Evolutionary conservation across 2,888 invertebrate genomes (phyloP).

Genomic region (Geotrupes spiniger): DNA sequence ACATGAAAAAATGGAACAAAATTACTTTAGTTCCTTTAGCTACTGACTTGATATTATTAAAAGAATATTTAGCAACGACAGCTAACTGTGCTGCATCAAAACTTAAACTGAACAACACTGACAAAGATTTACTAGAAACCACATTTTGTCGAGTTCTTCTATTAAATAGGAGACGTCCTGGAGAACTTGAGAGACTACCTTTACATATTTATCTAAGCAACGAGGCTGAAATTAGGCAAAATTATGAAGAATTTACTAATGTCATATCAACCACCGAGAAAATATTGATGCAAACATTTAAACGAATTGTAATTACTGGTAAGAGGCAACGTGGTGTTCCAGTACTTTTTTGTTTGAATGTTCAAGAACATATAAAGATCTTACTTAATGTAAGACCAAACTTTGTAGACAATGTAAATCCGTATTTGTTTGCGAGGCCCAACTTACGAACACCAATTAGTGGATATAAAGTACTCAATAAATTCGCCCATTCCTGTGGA

Average conservation of each 20-base stretch:
- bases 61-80: conserved; percentile 20
- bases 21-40: conserved; percentile 28
- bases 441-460: no score
- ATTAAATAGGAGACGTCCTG: conserved; percentile 23
- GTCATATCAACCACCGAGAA: conserved; percentile 8
- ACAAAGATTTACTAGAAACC: conserved; percentile 18
- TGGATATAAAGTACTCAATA: conserved; percentile 30
- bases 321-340: conserved; percentile 19
- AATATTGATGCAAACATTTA: conserved; percentile 14
- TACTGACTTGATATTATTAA: conserved; percentile 27
- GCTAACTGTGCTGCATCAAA: background rate
- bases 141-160: conserved; percentile 23
- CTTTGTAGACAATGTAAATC: conserved; percentile 1
- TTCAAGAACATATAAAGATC: conserved; percentile 16
- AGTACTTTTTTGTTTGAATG: conserved; percentile 19
- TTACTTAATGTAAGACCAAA: conserved; percentile 11
- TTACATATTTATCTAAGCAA: conserved; percentile 7
- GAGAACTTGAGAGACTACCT: conserved; percentile 22
- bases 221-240: background rate
- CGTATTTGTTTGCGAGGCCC: conserved; percentile 18
- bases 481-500: conserved; percentile 26
- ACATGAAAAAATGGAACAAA: conserved; percentile 21
- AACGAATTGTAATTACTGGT: conserved; percentile 13
- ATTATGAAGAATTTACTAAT: conserved; percentile 17
- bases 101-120: no score